These are phyloP conservation scores for Threskiornis aethiopicus DNA, from an alignment of 2,797 vertebrate genomes.

Conservation along the genomic window DNA sequence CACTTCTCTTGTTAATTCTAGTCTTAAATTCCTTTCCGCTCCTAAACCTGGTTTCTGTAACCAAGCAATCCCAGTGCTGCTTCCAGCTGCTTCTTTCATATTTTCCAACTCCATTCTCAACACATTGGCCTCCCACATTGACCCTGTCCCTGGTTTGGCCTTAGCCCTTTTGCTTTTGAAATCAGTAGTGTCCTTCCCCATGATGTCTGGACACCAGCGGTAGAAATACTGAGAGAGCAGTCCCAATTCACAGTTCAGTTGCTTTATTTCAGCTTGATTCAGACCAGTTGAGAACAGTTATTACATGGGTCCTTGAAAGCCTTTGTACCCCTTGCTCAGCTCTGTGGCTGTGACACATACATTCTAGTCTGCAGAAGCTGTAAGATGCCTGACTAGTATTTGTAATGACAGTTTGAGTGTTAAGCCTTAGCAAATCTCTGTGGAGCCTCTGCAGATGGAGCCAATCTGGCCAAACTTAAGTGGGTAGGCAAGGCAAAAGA, in stretches of 20 bases:
- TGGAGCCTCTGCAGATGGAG: neutral
- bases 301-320: neutral
- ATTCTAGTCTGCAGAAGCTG: neutral
- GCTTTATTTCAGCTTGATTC: neutral
- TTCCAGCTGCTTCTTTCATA: neutral
- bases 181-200: neutral
- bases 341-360: neutral
- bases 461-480: neutral
- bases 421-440: neutral
- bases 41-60: neutral
- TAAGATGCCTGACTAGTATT: neutral
- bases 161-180: neutral
- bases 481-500: neutral
- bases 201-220: neutral
- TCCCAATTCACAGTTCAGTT: neutral
- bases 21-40: neutral
- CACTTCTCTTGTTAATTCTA: neutral
- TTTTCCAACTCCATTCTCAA: neutral
- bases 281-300: neutral
- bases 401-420: neutral
- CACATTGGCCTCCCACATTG: neutral
- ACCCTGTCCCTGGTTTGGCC: neutral
- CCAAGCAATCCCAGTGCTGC: neutral
- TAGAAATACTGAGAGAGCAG: neutral
- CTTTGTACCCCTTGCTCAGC: neutral